Base-by-base conservation (phyloP, 2,797 vertebrate genomes). In the Hippoglossus hippoglossus region DNA sequence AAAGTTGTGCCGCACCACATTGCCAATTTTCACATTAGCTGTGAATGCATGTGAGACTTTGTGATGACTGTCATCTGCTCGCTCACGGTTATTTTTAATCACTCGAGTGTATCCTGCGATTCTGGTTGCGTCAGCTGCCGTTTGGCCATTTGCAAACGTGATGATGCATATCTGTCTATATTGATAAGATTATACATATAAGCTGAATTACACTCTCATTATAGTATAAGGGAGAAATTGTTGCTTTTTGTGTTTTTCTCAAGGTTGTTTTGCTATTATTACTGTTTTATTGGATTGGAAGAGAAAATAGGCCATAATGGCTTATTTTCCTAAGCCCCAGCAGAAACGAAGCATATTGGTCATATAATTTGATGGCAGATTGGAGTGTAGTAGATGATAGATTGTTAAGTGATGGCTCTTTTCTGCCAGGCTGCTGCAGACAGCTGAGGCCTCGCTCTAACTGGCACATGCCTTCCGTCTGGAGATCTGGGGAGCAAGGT, bases 381-480 rank as follows among this genome's bases (percentile, higher is more conserved):
- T 21, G 26, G 11, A 82, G 74, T 75, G 68, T 21, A 26, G 31
- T 63, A 55, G 76, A 69, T 1, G 36, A 44, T 54, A 60, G 68
- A 81, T 70, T 52, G 73, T 64, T 18, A 51, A 75, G 73, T 19
- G 54, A 51, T 81, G 62, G 4, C 13, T 18, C 41, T 18, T 44
- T 15, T 44, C 63, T 70, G 46, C 74, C 26, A 31, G 67, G 75
- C 67, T 26, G 77, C 68, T 71, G 69, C 67, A 77, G 24, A 71
- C 83, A 77, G 75, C 65, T 82, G 75, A 89, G 71, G 80, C 58
- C 80, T 13, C 7, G 54, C 72, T 73, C 74, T 73, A 65, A 86
- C 77, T 81, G 75, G 63, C 77, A 80, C 75, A 79, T 74, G 82
- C 76, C 87, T 87, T 91, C 87, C 87, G 89, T 85, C 67, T 63